These are phyloP conservation scores for Pogonomyrmex barbatus DNA, from an alignment of 1,140 invertebrate species.

Conservation along the genomic window DNA sequence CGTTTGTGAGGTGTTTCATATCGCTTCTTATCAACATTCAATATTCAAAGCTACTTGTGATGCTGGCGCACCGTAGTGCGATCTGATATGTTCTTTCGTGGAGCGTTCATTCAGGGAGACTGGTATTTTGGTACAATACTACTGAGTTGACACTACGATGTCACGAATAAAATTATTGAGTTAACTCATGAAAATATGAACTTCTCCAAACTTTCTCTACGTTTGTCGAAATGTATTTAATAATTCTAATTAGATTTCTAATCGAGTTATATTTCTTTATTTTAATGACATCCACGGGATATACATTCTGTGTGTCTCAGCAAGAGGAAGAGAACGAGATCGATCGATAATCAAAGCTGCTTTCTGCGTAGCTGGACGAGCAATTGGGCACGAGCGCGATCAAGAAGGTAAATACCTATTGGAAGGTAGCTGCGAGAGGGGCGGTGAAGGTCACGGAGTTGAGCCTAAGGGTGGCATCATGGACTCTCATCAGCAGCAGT, in stretches of 20 bases:
- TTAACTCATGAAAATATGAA: neutral
- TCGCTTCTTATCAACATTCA: constrained; percentile 35
- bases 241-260: neutral
- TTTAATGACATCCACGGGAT: neutral
- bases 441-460: constrained; percentile 81
- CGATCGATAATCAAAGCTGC: neutral
- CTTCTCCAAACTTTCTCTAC: neutral
- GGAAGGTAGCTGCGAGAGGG: constrained; percentile 82
- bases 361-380: constrained; percentile 82
- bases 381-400: constrained; percentile 83
- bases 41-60: constrained; percentile 3
- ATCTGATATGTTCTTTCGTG: constrained; percentile 26
- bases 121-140: neutral
- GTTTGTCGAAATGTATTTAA: neutral
- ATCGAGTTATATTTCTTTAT: neutral
- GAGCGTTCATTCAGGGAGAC: constrained; percentile 30
- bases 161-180: neutral
- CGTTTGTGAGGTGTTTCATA: constrained; percentile 3
- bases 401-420: constrained; percentile 80
- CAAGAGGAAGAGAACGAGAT: neutral
- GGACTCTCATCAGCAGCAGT: constrained; percentile 95
- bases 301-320: no score
- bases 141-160: neutral
- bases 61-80: neutral
- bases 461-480: constrained; percentile 86